Percentiles rank a stretch among this genome's conserved stretches.
These are phyloP conservation scores for Carcharodon carcharias DNA, from an alignment of 2,797 vertebrate genomes.

Conservation along the genomic window DNA sequence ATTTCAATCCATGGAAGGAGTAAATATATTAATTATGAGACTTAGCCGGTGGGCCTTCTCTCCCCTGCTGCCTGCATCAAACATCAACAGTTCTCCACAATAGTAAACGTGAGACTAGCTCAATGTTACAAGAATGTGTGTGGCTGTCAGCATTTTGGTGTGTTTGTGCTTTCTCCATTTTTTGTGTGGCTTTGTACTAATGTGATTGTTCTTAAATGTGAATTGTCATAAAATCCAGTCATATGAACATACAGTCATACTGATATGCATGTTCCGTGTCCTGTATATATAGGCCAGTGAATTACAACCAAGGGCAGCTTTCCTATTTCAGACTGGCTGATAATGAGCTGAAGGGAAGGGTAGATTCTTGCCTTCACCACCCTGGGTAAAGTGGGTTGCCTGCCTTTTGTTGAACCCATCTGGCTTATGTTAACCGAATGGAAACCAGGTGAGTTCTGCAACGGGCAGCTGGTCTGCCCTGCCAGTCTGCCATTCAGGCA, in stretches of 20 bases:
- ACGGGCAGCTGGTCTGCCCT: too few species aligned
- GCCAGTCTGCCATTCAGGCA: not conserved
- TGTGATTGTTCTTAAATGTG: not conserved
- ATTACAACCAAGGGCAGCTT: not conserved
- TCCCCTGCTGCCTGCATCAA: not conserved
- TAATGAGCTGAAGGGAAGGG: not conserved
- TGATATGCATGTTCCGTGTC: not conserved
- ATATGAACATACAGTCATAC: not conserved
- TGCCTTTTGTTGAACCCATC: not conserved
- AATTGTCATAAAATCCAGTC: not conserved
- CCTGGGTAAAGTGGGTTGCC: not conserved
- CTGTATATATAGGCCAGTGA: not conserved
- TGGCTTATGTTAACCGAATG: not conserved
- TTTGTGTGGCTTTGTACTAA: not conserved
- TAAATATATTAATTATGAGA: not conserved
- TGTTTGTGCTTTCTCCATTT: not conserved
- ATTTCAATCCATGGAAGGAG: not conserved
- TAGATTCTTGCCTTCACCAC: not conserved
- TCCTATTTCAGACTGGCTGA: not conserved
- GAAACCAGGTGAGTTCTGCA: not conserved
- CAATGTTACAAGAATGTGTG: not conserved
- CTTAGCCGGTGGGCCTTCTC: not conserved
- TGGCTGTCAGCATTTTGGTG: not conserved
- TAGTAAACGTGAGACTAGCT: not conserved
- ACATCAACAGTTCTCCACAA: not conserved